A percentile compares a stretch with the other conserved stretches of the same genome.
Evolutionary conservation across 1,140 invertebrate genomes (phyloP).

Genomic region (Prorops nasuta): DNA sequence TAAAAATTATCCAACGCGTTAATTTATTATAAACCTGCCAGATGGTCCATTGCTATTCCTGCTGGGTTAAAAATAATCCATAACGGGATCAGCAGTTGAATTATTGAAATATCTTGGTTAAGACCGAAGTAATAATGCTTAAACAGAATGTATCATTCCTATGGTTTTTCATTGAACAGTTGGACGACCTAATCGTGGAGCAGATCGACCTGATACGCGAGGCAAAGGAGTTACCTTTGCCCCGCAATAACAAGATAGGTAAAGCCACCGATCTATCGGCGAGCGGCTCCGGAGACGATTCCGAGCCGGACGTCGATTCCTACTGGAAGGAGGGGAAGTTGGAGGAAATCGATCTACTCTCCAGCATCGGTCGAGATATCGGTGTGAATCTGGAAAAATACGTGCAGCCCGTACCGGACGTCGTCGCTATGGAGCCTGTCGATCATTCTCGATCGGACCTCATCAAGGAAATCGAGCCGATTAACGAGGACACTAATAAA

Average conservation of each 20-base stretch:
- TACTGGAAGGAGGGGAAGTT: slow-evolving; percentile 42
- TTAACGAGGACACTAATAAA: slow-evolving; percentile 49
- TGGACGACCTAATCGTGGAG: slow-evolving; percentile 41
- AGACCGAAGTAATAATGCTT: not conserved
- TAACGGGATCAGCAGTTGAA: too few relatives aligned
- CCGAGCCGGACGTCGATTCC: slow-evolving; percentile 36
- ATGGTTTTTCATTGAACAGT: too few relatives aligned
- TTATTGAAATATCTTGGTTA: too few relatives aligned
- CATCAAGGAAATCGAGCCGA: slow-evolving; percentile 30
- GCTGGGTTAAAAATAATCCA: too few relatives aligned
- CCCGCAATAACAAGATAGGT: slow-evolving; percentile 35
- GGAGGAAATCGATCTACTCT: slow-evolving; percentile 51
- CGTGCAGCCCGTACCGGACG: slow-evolving; percentile 47
- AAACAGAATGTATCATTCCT: too few relatives aligned
- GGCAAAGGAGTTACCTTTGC: slow-evolving; percentile 42
- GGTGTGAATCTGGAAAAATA: slow-evolving; percentile 50
- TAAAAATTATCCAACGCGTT: not conserved
- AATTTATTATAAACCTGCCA: not conserved
- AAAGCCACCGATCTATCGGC: slow-evolving; percentile 22
- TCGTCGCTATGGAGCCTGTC: slow-evolving; percentile 45
- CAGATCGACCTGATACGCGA: slow-evolving; percentile 50
- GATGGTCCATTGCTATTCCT: too few relatives aligned
- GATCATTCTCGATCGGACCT: slow-evolving; percentile 15
- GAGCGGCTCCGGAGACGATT: slow-evolving; percentile 20
- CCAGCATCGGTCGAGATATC: slow-evolving; percentile 49